phyloP scores from a whole-genome alignment of 2,113 vertebrate species.

The Notothenia coriiceps region DNA sequence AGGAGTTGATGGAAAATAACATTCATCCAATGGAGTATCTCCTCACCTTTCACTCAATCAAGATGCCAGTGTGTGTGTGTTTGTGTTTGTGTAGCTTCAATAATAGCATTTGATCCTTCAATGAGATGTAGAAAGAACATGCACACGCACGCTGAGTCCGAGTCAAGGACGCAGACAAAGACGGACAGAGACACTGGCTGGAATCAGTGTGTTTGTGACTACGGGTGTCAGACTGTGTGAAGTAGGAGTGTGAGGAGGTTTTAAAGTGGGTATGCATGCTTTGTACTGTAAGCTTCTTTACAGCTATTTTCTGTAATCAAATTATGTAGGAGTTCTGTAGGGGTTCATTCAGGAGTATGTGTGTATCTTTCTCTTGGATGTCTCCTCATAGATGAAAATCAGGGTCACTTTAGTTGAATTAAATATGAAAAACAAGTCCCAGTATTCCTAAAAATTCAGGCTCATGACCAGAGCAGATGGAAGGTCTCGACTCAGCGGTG shows the following conservation, averaged over 20 bases:
- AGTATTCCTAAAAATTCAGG: slow-evolving; percentile 20
- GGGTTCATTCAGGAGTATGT: not conserved
- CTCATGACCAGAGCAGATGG: slow-evolving; percentile 51
- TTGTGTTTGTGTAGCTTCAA: not conserved
- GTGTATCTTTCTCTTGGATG: not conserved
- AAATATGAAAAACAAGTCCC: slow-evolving; percentile 46
- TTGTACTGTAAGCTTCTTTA: not conserved
- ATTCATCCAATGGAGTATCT: slow-evolving; percentile 36
- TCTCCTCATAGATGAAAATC: slow-evolving; percentile 38
- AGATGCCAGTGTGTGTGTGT: slow-evolving; percentile 5
- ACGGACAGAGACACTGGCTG: not conserved
- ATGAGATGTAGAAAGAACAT: slow-evolving; percentile 11
- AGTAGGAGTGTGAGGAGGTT: not conserved
- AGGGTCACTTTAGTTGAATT: slow-evolving; percentile 50
- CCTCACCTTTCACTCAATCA: slow-evolving; percentile 46
- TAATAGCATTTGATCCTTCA: slow-evolving; percentile 42
- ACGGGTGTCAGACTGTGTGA: slow-evolving; percentile 8
- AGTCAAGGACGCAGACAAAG: slow-evolving; percentile 44
- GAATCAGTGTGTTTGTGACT: slow-evolving; percentile 15
- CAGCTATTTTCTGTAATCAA: not conserved
- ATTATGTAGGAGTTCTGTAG: too few relatives aligned
- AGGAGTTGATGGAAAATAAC: slow-evolving; percentile 48
- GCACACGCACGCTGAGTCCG: not conserved
- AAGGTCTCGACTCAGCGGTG: slow-evolving; percentile 11
- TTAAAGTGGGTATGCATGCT: not conserved